Percentiles rank a stretch among this genome's conserved stretches.
phyloP scores from a whole-genome alignment of 1,140 invertebrate species.

The Drosophila willistoni region DNA sequence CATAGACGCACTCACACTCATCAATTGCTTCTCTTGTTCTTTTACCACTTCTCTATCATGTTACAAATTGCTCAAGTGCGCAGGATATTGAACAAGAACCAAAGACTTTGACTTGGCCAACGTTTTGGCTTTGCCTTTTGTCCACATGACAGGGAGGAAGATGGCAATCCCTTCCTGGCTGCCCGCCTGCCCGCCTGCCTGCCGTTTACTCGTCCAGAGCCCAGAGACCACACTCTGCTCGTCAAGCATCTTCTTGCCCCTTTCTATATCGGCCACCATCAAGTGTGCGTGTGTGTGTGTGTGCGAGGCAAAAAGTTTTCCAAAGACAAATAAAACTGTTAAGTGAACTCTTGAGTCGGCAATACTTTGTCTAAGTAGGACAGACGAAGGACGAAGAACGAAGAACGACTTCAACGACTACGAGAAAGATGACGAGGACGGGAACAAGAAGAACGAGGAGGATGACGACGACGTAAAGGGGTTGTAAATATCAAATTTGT shows the following conservation, averaged over 20 bases:
- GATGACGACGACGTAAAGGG: conserved; percentile 37
- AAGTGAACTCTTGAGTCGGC: conserved; percentile 76
- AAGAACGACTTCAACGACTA: conserved; percentile 20
- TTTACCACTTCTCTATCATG: conserved; percentile 66
- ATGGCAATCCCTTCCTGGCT: conserved; percentile 3
- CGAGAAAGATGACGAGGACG: not conserved
- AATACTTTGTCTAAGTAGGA: conserved; percentile 41
- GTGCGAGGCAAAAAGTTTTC: conserved; percentile 63
- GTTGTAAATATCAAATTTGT: conserved; percentile 79
- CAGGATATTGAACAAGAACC: conserved; percentile 62
- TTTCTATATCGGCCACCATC: conserved; percentile 27
- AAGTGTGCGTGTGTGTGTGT: conserved; percentile 34
- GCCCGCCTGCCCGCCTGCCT: not conserved
- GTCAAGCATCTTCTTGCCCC: not conserved
- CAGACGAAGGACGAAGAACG: conserved; percentile 33
- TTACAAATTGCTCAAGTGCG: conserved; percentile 78
- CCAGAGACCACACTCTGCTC: not conserved
- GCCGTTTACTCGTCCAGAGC: not conserved
- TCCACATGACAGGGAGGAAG: conserved; percentile 55
- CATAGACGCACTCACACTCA: conserved; percentile 13
- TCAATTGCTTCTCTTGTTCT: conserved; percentile 60
- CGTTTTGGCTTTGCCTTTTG: conserved; percentile 59
- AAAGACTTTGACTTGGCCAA: conserved; percentile 62
- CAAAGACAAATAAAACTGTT: conserved; percentile 79
- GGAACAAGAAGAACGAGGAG: not conserved